phyloP scores from a whole-genome alignment of 2,113 vertebrate genomes.

The Pipa parva region DNA sequence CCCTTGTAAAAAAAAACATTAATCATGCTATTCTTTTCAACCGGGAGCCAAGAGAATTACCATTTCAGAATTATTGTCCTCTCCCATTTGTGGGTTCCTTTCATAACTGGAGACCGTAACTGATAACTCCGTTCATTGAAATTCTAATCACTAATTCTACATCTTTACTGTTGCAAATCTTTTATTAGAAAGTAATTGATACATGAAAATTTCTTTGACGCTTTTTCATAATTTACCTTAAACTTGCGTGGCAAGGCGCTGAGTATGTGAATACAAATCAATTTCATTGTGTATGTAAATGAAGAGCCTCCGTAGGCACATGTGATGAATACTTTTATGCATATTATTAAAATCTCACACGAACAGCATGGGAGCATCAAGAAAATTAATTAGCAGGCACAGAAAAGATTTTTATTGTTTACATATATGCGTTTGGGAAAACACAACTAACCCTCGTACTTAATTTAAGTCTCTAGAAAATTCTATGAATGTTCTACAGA shows the following conservation, averaged over 20 bases:
- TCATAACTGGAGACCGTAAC: too few relatives aligned
- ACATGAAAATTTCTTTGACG: conserved; percentile 27
- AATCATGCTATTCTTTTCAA: too few relatives aligned
- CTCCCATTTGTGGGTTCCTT: too few relatives aligned
- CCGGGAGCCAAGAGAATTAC: too few relatives aligned
- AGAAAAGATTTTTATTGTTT: background rate
- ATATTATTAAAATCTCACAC: conserved; percentile 1
- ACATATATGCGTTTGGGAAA: background rate
- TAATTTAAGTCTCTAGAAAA: too few relatives aligned
- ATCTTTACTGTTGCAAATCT: conserved; percentile 30
- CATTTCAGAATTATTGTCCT: too few relatives aligned
- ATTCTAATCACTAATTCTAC: conserved; percentile 33
- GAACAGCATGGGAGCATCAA: background rate
- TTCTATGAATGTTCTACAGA: too few relatives aligned
- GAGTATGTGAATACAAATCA: conserved; percentile 24
- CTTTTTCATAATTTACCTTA: conserved; percentile 35
- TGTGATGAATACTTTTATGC: background rate
- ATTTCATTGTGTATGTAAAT: background rate
- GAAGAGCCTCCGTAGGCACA: background rate
- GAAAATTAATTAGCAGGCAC: background rate
- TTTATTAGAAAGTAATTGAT: conserved; percentile 36
- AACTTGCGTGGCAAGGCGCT: conserved; percentile 28
- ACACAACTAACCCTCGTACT: too few relatives aligned
- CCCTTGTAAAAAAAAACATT: too few relatives aligned
- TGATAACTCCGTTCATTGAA: conserved; percentile 23